A percentile compares a stretch with the other conserved stretches of the same genome.
Evolutionary conservation across 1,140 invertebrate species (phyloP).

Genomic region (Temnothorax curvispinosus): DNA sequence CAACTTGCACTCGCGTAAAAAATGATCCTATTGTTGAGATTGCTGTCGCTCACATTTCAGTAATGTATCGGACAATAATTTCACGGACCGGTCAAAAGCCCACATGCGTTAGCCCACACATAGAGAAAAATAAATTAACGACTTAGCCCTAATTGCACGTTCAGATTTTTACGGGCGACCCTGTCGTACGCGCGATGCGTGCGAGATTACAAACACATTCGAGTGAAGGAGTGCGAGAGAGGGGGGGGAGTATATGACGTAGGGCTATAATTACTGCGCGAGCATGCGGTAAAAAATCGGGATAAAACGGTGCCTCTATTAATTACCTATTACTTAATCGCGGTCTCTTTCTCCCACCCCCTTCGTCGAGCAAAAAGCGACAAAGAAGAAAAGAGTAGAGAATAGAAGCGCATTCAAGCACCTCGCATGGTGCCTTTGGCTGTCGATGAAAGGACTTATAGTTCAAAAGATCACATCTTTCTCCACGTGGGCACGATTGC

Average conservation of each 20-base stretch:
- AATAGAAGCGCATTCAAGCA: slow-evolving; percentile 62
- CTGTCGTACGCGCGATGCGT: slow-evolving; percentile 65
- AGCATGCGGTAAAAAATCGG: slow-evolving; percentile 66
- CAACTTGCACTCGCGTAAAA: neutral
- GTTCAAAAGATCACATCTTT: slow-evolving; percentile 8
- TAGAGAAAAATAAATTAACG: slow-evolving; percentile 76
- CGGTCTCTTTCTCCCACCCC: neutral
- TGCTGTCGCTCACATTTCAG: neutral
- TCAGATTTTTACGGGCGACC: slow-evolving; percentile 72
- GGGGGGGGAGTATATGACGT: neutral
- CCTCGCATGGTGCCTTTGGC: neutral
- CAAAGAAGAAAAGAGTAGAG: slow-evolving; percentile 43
- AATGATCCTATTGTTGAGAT: neutral
- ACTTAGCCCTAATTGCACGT: slow-evolving; percentile 75
- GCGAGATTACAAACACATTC: slow-evolving; percentile 61
- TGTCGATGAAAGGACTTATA: slow-evolving; percentile 38
- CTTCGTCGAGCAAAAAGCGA: slow-evolving; percentile 24
- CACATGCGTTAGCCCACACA: slow-evolving; percentile 51
- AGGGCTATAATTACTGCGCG: slow-evolving; percentile 66
- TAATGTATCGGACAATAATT: slow-evolving; percentile 31
- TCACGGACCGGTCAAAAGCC: slow-evolving; percentile 20
- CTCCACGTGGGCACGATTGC: slow-evolving; percentile 22
- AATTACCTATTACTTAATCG: slow-evolving; percentile 76
- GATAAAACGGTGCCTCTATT: slow-evolving; percentile 73
- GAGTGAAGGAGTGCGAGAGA: neutral